Conservation (phyloP, 2,113 vertebrate species). For the Nycticorax nycticorax region DNA sequence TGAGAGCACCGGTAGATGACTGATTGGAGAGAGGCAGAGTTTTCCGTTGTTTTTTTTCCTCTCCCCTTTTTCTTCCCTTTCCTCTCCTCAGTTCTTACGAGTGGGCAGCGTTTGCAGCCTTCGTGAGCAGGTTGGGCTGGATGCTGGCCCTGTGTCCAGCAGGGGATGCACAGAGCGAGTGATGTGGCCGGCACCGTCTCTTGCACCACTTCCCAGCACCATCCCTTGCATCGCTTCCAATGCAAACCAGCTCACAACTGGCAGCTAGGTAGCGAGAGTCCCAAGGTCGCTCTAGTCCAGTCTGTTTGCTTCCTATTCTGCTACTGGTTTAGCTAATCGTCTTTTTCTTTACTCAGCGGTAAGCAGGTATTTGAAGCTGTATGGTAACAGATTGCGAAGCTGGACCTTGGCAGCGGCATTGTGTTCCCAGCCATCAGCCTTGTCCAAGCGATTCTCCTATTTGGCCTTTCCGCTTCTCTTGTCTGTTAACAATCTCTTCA, state of each 20-base stretch:
- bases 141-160: background rate
- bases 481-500: background rate
- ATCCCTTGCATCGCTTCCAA: background rate
- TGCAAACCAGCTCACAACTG: background rate
- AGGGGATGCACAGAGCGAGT: conserved; percentile 65
- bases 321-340: conserved; percentile 30
- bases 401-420: background rate
- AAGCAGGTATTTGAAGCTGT: conserved; percentile 38
- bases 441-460: background rate
- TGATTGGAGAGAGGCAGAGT: background rate
- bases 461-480: background rate
- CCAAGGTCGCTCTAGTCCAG: background rate
- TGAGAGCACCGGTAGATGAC: background rate
- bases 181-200: background rate
- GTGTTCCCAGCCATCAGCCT: background rate
- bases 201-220: accelerated
- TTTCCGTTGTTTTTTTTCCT: background rate
- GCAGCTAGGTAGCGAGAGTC: background rate
- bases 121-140: background rate
- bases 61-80: background rate
- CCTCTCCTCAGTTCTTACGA: background rate
- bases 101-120: background rate
- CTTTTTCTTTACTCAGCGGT: conserved; percentile 22
- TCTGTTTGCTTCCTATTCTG: conserved; percentile 46
- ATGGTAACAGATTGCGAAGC: conserved; percentile 3